phyloP scores from a whole-genome alignment of 1,140 invertebrate genomes.

The Papilio aristodemus region DNA sequence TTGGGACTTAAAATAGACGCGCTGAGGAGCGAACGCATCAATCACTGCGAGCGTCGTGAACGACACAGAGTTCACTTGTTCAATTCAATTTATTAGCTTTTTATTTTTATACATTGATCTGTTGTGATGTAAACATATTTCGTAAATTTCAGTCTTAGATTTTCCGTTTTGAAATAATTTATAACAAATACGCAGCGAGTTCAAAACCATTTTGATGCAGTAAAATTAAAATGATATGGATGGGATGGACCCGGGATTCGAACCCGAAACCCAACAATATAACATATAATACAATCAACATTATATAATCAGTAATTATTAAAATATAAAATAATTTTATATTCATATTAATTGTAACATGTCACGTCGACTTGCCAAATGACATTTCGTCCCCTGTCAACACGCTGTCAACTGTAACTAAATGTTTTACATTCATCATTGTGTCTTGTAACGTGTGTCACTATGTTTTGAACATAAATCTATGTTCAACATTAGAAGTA shows the following conservation, averaged over 20 bases:
- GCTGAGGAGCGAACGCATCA: background rate
- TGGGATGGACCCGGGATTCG: too few species aligned
- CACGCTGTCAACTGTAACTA: conserved; percentile 10
- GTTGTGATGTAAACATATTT: background rate
- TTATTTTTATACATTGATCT: conserved; percentile 10
- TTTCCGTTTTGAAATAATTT: background rate
- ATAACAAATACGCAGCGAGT: too few species aligned
- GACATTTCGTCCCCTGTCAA: conserved; percentile 16
- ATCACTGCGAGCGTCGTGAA: background rate
- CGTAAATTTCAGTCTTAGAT: background rate
- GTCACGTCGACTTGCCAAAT: conserved; percentile 9
- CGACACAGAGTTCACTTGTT: conserved; percentile 13
- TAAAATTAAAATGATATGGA: too few species aligned
- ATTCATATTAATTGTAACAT: background rate
- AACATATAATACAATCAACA: too few species aligned
- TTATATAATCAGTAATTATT: too few species aligned
- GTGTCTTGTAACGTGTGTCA: conserved; percentile 14
- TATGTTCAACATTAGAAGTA: background rate
- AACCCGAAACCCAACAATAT: too few species aligned
- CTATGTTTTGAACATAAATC: conserved; percentile 1
- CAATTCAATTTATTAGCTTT: conserved; percentile 1
- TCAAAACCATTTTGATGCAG: too few species aligned
- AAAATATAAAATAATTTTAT: too few species aligned
- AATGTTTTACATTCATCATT: conserved; percentile 4
- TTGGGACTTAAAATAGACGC: background rate